phyloP scores from a whole-genome alignment of 2,888 invertebrate species.

The Xestia rhomboidea region DNA sequence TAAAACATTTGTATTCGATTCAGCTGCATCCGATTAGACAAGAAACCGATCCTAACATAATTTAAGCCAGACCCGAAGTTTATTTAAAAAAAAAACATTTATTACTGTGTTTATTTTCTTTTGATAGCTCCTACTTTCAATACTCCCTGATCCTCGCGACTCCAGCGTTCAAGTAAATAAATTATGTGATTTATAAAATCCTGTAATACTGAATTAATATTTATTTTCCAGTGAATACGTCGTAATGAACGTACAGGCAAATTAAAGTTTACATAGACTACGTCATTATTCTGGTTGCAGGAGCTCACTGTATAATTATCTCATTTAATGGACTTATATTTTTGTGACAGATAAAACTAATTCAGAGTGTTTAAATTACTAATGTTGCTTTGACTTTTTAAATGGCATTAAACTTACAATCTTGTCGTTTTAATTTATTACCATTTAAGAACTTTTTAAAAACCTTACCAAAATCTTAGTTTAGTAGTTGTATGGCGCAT shows the following conservation, averaged over 20 bases:
- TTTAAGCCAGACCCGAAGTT: no score
- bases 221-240: constrained; percentile 27
- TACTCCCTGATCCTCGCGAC: neutral
- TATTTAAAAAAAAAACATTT: neutral
- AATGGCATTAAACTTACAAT: neutral
- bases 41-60: neutral
- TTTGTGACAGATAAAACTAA: constrained; percentile 25
- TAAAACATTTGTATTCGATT: neutral
- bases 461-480: neutral
- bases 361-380: constrained; percentile 8
- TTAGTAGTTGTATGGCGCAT: neutral
- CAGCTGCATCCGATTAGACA: neutral
- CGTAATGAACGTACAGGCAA: constrained; percentile 7
- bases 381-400: constrained; percentile 17
- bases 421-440: constrained; percentile 23
- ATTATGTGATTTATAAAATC: constrained; percentile 4
- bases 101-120: neutral
- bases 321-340: constrained; percentile 21
- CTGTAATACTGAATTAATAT: neutral
- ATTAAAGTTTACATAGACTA: constrained; percentile 33
- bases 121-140: neutral
- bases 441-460: neutral
- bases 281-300: constrained; percentile 33
- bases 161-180: constrained; percentile 12
- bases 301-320: constrained; percentile 36